Evolutionary conservation across 2,113 vertebrate genomes (phyloP).

Genomic region (Alouatta palliata): DNA sequence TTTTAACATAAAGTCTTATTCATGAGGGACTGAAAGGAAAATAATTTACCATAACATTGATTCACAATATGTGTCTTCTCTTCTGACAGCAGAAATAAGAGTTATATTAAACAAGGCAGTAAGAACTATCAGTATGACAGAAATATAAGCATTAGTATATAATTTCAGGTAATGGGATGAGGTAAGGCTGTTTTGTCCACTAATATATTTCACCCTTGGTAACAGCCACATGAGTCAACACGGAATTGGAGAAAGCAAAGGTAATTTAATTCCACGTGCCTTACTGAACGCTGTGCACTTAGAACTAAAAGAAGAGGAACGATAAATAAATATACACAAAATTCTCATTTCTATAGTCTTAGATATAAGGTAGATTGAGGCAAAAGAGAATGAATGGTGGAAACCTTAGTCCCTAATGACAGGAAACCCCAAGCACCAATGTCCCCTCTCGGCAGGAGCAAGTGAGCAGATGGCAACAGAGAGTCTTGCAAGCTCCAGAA

Average conservation of each 20-base stretch:
- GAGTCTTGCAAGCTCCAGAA: background rate
- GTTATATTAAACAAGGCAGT: background rate
- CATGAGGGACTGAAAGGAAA: background rate
- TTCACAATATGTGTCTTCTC: background rate
- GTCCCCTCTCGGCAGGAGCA: background rate
- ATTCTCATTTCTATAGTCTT: background rate
- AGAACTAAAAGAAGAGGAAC: background rate
- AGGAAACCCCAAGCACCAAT: background rate
- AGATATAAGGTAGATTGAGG: background rate
- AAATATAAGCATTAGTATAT: background rate
- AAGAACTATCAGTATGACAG: background rate
- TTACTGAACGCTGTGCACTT: background rate
- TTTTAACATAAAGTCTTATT: background rate
- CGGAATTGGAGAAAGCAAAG: slow-evolving; percentile 19
- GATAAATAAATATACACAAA: background rate
- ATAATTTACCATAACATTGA: background rate
- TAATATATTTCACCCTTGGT: slow-evolving; percentile 21
- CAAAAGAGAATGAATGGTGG: background rate
- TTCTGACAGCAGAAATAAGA: background rate
- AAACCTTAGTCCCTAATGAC: background rate
- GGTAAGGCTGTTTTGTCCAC: background rate
- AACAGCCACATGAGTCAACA: background rate
- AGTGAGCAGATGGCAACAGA: background rate
- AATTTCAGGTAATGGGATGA: background rate
- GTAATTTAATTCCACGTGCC: slow-evolving; percentile 24